These are phyloP conservation scores for Kryptopterus vitreolus DNA, from an alignment of 2,797 vertebrate genomes.

Conservation along the genomic window DNA sequence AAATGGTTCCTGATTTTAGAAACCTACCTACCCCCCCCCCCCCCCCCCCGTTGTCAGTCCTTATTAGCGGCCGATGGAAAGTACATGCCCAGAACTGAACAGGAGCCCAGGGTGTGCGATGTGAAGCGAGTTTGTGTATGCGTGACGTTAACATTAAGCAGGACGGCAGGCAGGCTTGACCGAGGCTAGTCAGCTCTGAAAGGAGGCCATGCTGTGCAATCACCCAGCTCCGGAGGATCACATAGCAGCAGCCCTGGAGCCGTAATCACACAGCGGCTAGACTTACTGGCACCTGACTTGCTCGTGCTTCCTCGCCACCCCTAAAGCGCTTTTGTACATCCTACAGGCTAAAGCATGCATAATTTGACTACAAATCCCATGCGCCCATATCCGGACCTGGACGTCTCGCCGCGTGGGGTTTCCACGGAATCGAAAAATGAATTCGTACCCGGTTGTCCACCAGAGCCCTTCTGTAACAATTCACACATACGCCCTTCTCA, in stretches of 20 bases:
- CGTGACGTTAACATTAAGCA: constrained; percentile 80
- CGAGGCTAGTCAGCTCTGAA: constrained; percentile 57
- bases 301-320: constrained; percentile 82
- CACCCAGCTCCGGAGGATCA: constrained; percentile 93
- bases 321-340: constrained; percentile 72
- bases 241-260: constrained; percentile 88
- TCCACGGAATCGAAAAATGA: neutral
- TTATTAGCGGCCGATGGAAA: constrained; percentile 44
- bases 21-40: too few species aligned
- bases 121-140: constrained; percentile 36
- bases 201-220: constrained; percentile 87
- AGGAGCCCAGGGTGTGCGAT: constrained; percentile 34
- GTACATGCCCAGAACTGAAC: constrained; percentile 36
- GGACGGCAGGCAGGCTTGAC: constrained; percentile 73
- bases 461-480: constrained; percentile 42
- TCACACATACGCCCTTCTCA: too few species aligned
- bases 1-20: constrained; percentile 56
- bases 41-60: constrained; percentile 51
- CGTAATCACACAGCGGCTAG: constrained; percentile 94
- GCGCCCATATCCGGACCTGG: constrained; percentile 4
- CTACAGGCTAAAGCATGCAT: constrained; percentile 27
- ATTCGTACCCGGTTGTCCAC: neutral
- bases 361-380: constrained; percentile 34
- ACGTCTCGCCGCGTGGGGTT: neutral
- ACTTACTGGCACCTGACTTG: constrained; percentile 98